These are phyloP conservation scores for Percopsis transmontana DNA, from an alignment of 2,113 vertebrate genomes.

Conservation along the genomic window DNA sequence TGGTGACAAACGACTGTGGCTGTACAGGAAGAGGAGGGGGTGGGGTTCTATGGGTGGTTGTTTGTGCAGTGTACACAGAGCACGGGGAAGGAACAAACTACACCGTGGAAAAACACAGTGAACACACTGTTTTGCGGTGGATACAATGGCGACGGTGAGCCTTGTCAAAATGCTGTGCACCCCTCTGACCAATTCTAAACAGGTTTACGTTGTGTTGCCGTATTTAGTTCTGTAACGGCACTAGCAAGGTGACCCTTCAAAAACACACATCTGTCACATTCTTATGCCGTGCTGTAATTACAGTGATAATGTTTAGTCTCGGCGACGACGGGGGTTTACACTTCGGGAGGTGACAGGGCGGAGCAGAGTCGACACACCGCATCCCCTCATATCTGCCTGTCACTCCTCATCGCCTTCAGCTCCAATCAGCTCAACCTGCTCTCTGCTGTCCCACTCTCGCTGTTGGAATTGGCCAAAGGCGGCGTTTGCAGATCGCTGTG, in stretches of 20 bases:
- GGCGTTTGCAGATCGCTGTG: constrained; percentile 45
- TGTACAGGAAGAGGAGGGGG: constrained; percentile 5
- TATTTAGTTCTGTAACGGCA: not conserved
- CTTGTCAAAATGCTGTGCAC: not conserved
- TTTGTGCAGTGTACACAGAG: constrained; percentile 27
- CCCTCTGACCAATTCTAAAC: constrained; percentile 7
- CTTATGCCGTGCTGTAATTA: constrained; percentile 22
- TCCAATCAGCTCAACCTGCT: constrained; percentile 47
- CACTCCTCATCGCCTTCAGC: constrained; percentile 53
- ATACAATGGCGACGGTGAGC: constrained; percentile 2
- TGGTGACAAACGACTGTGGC: constrained; percentile 71
- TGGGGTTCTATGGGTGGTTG: constrained; percentile 32
- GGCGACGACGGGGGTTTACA: constrained; percentile 55
- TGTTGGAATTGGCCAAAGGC: constrained; percentile 42
- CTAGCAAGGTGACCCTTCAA: not conserved
- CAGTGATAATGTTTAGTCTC: constrained; percentile 61
- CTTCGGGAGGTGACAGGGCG: constrained; percentile 52
- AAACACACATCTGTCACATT: not conserved
- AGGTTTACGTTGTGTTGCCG: not conserved
- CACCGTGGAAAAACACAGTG: too few relatives aligned
- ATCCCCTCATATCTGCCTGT: constrained; percentile 44
- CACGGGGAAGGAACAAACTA: not conserved
- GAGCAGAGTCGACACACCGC: constrained; percentile 48
- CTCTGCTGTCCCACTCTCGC: constrained; percentile 36
- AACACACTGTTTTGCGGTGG: not conserved